Percentiles rank a stretch among this genome's conserved stretches.
These are phyloP conservation scores for Parasteatoda lunata DNA, from an alignment of 2,888 invertebrate genomes.

Conservation along the genomic window DNA sequence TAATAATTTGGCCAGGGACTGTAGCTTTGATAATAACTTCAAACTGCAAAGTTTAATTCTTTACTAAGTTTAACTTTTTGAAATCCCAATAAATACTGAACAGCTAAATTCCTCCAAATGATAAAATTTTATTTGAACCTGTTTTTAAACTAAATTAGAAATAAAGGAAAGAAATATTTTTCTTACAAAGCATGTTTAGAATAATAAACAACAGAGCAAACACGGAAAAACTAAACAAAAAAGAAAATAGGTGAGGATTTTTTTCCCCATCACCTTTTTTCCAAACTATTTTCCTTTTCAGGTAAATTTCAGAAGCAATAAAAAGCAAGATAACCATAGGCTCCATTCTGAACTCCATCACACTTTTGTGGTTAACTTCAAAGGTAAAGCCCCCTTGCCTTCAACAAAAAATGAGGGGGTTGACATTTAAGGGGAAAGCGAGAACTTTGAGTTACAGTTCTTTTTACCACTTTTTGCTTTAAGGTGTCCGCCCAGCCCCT, in stretches of 20 bases:
- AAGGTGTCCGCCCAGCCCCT: conserved; percentile 40
- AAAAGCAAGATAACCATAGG: neutral
- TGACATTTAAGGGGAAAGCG: neutral
- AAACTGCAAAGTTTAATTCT: too few species aligned
- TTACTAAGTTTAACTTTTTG: too few species aligned
- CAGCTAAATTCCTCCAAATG: too few species aligned
- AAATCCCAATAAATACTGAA: too few species aligned
- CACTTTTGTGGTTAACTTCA: neutral
- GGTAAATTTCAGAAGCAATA: neutral
- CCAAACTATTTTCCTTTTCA: neutral
- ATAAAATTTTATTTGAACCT: too few species aligned
- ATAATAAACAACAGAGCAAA: too few species aligned
- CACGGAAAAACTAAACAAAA: too few species aligned
- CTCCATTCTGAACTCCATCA: neutral
- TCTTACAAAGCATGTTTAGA: too few species aligned
- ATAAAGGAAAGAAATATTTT: too few species aligned
- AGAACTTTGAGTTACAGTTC: neutral
- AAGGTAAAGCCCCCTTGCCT: neutral
- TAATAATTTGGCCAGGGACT: too few species aligned
- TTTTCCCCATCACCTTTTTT: neutral
- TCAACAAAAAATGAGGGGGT: neutral
- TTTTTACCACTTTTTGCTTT: conserved; percentile 9
- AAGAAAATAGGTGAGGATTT: neutral
- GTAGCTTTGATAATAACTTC: too few species aligned
- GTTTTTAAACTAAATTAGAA: too few species aligned